phyloP scores from a whole-genome alignment of 2,113 vertebrate genomes.

The Eupsittula cactorum region DNA sequence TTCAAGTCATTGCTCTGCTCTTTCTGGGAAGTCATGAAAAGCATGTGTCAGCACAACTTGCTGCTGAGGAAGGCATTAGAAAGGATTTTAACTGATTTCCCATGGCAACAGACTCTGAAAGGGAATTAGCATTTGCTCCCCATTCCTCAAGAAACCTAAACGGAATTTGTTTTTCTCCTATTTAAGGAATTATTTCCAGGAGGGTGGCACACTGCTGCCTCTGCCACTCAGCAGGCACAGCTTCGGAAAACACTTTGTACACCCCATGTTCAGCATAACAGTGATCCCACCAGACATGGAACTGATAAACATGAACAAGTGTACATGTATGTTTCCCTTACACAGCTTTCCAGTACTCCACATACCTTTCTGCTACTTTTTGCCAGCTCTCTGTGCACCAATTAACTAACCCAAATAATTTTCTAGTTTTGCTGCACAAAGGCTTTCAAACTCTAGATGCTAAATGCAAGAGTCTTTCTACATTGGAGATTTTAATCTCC shows the following conservation, averaged over 20 bases:
- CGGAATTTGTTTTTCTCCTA: constrained; percentile 21
- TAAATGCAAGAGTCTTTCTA: background rate
- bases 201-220: background rate
- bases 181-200: background rate
- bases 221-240: background rate
- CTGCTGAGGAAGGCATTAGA: constrained; percentile 33
- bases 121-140: constrained; percentile 65
- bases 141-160: constrained; percentile 28
- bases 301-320: rapidly evolving
- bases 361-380: background rate
- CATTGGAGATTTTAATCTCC: background rate
- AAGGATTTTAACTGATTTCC: constrained; percentile 60
- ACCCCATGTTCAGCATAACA: rapidly evolving
- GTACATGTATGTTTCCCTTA: rapidly evolving
- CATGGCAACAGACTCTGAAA: constrained; percentile 66
- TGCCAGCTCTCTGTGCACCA: background rate
- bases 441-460: background rate
- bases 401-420: background rate
- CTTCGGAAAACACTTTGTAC: background rate
- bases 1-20: background rate
- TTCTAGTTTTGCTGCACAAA: background rate
- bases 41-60: constrained; percentile 54
- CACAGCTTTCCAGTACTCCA: background rate
- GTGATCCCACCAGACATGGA: background rate
- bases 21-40: constrained; percentile 34